Conservation (phyloP, 2,113 vertebrate species). For the Recurvirostra avosetta region DNA sequence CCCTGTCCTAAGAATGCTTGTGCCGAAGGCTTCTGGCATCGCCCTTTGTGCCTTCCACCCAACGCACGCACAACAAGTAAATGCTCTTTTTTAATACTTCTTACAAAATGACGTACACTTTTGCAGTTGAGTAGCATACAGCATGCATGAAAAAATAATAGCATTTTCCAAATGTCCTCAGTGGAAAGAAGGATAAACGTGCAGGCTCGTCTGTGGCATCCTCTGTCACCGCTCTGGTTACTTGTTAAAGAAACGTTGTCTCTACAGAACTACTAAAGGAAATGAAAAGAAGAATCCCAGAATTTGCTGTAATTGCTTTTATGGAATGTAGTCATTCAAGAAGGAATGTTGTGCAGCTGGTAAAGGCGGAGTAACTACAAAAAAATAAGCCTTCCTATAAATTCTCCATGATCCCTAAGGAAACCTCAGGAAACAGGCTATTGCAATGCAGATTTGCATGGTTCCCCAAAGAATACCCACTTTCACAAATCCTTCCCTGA, state of each 20-base stretch:
- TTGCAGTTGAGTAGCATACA: background rate
- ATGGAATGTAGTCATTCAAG: background rate
- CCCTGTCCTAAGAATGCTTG: background rate
- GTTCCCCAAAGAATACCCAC: background rate
- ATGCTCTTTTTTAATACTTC: background rate
- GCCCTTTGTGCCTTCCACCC: background rate
- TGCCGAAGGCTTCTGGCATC: background rate
- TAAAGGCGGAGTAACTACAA: background rate
- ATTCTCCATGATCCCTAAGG: conserved; percentile 8
- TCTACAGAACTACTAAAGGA: background rate
- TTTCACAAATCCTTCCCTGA: conserved; percentile 19
- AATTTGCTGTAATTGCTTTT: background rate
- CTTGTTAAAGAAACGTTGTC: background rate
- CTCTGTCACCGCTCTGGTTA: background rate
- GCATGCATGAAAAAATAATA: background rate
- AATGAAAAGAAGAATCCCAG: background rate
- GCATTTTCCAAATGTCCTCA: background rate
- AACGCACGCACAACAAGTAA: background rate
- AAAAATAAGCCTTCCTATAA: conserved; percentile 9
- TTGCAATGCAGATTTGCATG: background rate
- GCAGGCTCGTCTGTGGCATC: background rate
- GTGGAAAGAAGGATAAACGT: background rate
- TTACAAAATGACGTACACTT: background rate
- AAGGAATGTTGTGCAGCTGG: conserved; percentile 35
- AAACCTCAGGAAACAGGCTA: conserved; percentile 38